These are phyloP conservation scores for Ochotona princeps DNA, from an alignment of 2,113 vertebrate species.

Conservation along the genomic window DNA sequence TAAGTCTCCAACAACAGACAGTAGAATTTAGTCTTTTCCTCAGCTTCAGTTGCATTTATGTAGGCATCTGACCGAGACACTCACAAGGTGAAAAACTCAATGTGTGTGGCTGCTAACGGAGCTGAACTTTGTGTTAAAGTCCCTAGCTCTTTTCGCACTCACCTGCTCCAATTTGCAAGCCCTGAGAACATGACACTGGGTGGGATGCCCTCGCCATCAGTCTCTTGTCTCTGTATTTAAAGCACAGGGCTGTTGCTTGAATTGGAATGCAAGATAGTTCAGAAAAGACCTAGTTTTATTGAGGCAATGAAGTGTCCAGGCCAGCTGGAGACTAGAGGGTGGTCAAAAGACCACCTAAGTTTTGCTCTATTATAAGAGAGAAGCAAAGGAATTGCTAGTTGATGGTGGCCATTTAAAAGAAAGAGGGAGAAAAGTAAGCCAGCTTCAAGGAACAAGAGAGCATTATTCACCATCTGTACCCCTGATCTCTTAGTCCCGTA, in stretches of 20 bases:
- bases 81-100: neutral
- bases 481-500: neutral
- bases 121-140: neutral
- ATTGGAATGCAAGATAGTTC: neutral
- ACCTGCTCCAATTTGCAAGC: neutral
- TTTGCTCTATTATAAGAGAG: conserved; percentile 23
- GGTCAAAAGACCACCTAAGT: conserved; percentile 65
- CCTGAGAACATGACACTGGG: neutral
- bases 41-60: neutral
- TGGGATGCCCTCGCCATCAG: neutral
- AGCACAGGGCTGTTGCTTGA: neutral
- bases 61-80: neutral
- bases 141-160: neutral
- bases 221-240: conserved; percentile 1
- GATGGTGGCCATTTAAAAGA: neutral
- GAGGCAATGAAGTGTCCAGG: conserved; percentile 12
- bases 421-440: neutral
- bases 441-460: neutral
- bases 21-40: neutral
- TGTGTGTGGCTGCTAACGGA: fast-evolving
- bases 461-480: neutral
- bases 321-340: conserved; percentile 16
- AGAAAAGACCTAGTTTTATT: conserved; percentile 39
- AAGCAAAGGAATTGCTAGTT: neutral
- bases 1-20: no score